Base-by-base conservation (phyloP, 2,113 vertebrate species). In the Anhinga anhinga region DNA sequence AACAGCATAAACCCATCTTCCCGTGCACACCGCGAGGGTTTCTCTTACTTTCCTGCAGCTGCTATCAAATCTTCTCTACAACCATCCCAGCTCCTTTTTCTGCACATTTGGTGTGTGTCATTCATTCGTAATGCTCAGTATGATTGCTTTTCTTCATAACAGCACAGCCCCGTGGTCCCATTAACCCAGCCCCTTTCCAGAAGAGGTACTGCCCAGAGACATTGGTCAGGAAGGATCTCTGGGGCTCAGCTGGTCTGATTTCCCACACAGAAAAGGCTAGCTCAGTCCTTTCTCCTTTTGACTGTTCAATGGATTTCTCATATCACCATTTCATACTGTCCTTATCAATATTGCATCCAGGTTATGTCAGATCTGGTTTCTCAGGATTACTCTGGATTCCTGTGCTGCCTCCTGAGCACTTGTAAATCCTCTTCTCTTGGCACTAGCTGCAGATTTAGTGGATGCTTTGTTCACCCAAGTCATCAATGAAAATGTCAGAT, bases 391-490 rank as follows among this genome's bases (percentile, higher is more conserved):
- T 86, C 66, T 86, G 66, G 77, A 90, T 93, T 90, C 74, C 66
- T 5, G 1, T 17, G 62, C 56, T 76, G 73, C 70, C 78, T 95
- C 53, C 52, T 56, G 58, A 82, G 62, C 45, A 88, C 70, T 94
- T 93, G 78, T 19, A 96, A 96, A 94, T 88, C 74, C 82, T 70
- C 53, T 77, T 45, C 62, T 91, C 89, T 90, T 79, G 49, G 85
- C 87, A 86, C 44, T 29, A 90, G 36, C 72, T 55, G 59, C 63
- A 78, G 65, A 78, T 81, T 90, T 77, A 90, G 65, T 22, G 22
- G 78, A 49, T 45, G 61, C 12, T 73, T 79, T 79, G 32, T 58
- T 85, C 78, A 90, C 30, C 27, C 58, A 89, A 91, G 44, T 52
- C 65, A 85, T 82, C 87, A 49, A 44, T 62, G 70, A 80, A 85